Evolutionary conservation across 2,113 vertebrate genomes (phyloP).

Genomic region (Myanophis thanlyinensis): DNA sequence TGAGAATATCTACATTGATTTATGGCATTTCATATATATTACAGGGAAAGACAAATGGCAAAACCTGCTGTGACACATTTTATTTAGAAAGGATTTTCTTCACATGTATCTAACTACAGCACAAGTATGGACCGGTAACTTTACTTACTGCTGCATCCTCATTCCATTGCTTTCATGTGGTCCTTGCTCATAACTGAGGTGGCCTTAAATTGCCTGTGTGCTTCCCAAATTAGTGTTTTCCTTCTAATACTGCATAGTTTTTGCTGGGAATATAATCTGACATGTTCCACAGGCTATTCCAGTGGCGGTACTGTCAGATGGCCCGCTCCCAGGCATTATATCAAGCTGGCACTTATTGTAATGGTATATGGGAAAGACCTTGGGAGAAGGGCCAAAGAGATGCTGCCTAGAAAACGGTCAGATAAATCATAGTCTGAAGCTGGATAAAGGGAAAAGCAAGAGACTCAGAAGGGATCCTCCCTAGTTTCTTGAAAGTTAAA

Average conservation of each 20-base stretch:
- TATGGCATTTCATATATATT: conserved; percentile 35
- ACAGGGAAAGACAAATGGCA: conserved; percentile 23
- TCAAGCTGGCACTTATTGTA: not conserved
- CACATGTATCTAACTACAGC: not conserved
- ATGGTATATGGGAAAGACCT: not conserved
- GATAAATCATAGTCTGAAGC: not conserved
- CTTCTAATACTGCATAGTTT: not conserved
- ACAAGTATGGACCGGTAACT: not conserved
- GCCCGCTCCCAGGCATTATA: not conserved
- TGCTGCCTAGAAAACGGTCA: not conserved
- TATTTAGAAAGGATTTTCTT: not conserved
- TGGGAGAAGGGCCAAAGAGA: not conserved
- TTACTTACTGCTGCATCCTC: not conserved
- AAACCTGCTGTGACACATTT: not conserved
- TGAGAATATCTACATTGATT: too few relatives aligned
- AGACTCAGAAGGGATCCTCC: not conserved
- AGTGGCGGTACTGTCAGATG: not conserved
- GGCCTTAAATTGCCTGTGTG: not conserved
- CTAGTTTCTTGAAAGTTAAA: not conserved
- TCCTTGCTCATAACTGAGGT: not conserved
- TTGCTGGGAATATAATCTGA: not conserved
- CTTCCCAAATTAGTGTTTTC: not conserved
- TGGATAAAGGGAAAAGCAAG: not conserved
- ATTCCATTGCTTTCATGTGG: not conserved
- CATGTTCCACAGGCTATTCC: not conserved